These are phyloP conservation scores for Nannospalax galili DNA, from an alignment of 2,113 vertebrate genomes.

Conservation along the genomic window DNA sequence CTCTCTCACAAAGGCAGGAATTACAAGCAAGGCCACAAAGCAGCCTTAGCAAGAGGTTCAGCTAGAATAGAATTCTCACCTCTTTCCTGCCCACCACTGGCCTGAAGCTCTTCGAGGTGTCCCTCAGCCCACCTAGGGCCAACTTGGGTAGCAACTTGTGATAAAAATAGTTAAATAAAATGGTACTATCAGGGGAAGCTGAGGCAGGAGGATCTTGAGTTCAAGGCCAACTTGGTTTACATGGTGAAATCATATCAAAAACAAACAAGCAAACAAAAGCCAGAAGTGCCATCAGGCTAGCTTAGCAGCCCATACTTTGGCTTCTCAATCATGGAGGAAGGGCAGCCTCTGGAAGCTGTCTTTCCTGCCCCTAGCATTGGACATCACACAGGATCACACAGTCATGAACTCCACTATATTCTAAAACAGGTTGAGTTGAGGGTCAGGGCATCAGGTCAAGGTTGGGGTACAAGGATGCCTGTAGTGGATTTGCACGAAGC, in stretches of 20 bases:
- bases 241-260: neutral
- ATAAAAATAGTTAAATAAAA: neutral
- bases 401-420: neutral
- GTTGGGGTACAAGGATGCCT: neutral
- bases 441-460: neutral
- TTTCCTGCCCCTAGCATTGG: neutral
- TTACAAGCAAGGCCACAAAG: neutral
- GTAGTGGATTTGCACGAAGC: neutral
- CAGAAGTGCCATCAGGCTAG: neutral
- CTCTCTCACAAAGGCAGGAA: neutral
- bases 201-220: neutral
- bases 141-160: neutral
- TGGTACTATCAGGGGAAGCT: neutral
- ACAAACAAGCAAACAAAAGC: neutral
- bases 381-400: neutral
- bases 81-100: neutral
- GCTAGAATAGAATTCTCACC: neutral
- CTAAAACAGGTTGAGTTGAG: neutral
- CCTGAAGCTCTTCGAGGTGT: neutral
- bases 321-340: neutral
- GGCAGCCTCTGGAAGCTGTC: neutral
- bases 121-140: too few relatives aligned
- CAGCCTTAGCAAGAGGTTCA: neutral
- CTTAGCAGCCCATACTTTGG: neutral
- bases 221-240: neutral